Evolutionary conservation across 2,113 vertebrate genomes (phyloP).

Genomic region (Butorides virescens): DNA sequence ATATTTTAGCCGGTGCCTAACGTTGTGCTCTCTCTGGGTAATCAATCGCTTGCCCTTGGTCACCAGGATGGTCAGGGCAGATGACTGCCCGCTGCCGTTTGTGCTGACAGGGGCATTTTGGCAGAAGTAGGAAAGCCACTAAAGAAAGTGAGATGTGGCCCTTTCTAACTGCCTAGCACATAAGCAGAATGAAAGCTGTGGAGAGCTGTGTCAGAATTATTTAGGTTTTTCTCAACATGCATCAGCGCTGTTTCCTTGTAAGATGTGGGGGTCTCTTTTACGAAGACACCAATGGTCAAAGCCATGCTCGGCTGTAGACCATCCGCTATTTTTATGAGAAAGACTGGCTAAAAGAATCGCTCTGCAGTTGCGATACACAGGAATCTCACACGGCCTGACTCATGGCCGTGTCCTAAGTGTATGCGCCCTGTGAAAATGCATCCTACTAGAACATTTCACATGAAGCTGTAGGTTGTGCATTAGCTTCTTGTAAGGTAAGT

Average conservation of each 20-base stretch:
- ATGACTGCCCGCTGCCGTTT: background rate
- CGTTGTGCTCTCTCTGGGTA: background rate
- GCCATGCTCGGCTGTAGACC: background rate
- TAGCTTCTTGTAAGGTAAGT: background rate
- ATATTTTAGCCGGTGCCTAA: background rate
- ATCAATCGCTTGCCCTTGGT: background rate
- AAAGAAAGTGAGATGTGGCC: background rate
- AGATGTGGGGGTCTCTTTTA: accelerated
- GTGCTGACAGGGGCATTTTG: background rate
- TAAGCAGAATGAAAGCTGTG: background rate
- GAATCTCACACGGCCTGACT: background rate
- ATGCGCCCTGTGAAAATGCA: background rate
- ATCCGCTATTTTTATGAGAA: background rate
- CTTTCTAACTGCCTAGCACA: background rate
- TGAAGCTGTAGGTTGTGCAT: background rate
- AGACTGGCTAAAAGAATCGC: background rate
- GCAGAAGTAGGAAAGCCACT: background rate
- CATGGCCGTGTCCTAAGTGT: background rate
- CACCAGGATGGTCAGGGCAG: background rate
- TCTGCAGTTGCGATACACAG: background rate
- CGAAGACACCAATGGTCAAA: background rate
- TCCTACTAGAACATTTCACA: background rate
- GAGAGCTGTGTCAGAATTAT: background rate
- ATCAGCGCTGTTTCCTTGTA: background rate
- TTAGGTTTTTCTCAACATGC: background rate